Evolutionary conservation across 2,113 vertebrate species (phyloP).

Genomic region (Plotosus lineatus): DNA sequence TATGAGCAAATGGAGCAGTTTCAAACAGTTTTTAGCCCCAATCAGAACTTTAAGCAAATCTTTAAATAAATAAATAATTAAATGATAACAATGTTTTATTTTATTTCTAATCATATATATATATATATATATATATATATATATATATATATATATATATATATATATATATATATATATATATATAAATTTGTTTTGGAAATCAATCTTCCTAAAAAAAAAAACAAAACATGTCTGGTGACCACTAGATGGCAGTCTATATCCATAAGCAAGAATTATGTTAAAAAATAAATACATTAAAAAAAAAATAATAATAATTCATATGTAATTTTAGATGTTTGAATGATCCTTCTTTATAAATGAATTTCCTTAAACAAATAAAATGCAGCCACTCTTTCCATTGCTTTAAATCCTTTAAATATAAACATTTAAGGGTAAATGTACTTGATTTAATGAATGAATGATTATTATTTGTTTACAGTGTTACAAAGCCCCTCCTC

Average conservation of each 20-base stretch:
- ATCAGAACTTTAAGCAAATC: no score
- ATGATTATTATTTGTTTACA: constrained; percentile 16
- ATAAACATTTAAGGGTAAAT: not conserved
- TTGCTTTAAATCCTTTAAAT: not conserved
- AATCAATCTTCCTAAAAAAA: not conserved
- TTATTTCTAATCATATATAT: no score
- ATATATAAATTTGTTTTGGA: no score
- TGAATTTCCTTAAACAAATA: not conserved
- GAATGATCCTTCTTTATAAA: not conserved
- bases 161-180: no score
- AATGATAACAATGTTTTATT: no score
- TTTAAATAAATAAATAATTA: no score
- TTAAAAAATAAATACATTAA: not conserved
- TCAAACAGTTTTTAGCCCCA: no score
- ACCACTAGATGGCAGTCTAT: constrained; percentile 48
- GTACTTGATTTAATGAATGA: not conserved
- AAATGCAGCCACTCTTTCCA: not conserved
- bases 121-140: no score
- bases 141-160: no score
- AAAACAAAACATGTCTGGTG: not conserved
- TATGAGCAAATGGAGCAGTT: no score
- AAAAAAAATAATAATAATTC: not conserved
- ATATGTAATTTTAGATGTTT: not conserved
- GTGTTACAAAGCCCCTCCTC: not conserved
- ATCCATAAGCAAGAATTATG: constrained; percentile 16